phyloP scores from a whole-genome alignment of 2,888 invertebrate genomes.

The Neoitamus cyanurus region DNA sequence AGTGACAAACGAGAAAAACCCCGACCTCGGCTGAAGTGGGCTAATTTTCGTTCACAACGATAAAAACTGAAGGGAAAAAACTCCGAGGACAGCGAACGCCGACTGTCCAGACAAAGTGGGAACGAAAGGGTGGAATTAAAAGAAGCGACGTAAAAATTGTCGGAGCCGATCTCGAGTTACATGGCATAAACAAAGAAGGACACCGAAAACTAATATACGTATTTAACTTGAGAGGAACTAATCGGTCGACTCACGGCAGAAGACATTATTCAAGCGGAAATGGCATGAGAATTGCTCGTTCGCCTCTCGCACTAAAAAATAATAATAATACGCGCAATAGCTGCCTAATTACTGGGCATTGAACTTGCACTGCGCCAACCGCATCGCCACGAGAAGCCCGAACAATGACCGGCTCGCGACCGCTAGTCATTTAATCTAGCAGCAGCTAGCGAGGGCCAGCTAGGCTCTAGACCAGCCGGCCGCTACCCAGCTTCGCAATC shows the following conservation, averaged over 20 bases:
- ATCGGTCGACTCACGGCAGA: conserved; percentile 23
- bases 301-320: not conserved
- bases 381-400: not conserved
- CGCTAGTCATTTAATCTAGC: not conserved
- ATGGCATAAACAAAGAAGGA: not conserved
- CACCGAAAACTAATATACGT: conserved; percentile 24
- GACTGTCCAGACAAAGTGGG: not conserved
- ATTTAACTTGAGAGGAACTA: conserved; percentile 34
- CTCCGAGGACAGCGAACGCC: not conserved
- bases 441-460: not conserved
- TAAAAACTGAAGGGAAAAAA: not conserved
- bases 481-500: too few relatives aligned
- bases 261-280: conserved; percentile 22
- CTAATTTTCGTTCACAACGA: not conserved
- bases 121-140: not conserved
- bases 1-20: not conserved
- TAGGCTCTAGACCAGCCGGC: not conserved
- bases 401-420: not conserved
- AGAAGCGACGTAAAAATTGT: not conserved
- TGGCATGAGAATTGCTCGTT: not conserved
- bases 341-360: conserved; percentile 5
- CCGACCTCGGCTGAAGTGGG: not conserved
- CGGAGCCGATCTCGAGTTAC: conserved; percentile 13
- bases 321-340: not conserved
- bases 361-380: conserved; percentile 4